phyloP scores from a whole-genome alignment of 1,140 invertebrate species.

The Drosophila aff. region DNA sequence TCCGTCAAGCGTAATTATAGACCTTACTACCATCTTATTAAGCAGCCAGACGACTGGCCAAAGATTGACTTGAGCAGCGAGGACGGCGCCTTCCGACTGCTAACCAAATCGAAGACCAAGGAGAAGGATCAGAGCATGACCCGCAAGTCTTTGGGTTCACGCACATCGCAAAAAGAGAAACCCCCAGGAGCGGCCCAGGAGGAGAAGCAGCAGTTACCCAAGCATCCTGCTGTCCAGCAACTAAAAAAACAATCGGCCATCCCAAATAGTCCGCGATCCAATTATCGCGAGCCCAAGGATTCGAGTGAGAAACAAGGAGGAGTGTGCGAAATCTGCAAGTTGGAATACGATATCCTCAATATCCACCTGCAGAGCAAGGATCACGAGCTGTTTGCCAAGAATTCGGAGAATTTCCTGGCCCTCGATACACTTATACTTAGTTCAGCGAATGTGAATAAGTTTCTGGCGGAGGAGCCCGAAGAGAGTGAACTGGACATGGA shows the following conservation, averaged over 20 bases:
- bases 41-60: conserved; percentile 81
- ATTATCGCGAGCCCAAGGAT: conserved; percentile 62
- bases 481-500: conserved; percentile 74
- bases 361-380: conserved; percentile 90
- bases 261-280: conserved; percentile 58
- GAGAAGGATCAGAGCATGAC: conserved; percentile 65
- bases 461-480: conserved; percentile 56
- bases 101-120: conserved; percentile 40
- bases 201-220: conserved; percentile 32
- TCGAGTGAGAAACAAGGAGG: conserved; percentile 86
- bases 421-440: conserved; percentile 88
- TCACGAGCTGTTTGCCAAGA: conserved; percentile 89
- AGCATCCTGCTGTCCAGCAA: conserved; percentile 49
- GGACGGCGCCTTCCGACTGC: conserved; percentile 78
- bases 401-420: conserved; percentile 89
- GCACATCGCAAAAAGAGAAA: conserved; percentile 54
- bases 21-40: conserved; percentile 82
- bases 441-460: conserved; percentile 70
- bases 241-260: conserved; percentile 43
- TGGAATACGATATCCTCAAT: conserved; percentile 88
- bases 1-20: conserved; percentile 73
- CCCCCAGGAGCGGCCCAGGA: conserved; percentile 11
- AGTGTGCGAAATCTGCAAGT: conserved; percentile 91
- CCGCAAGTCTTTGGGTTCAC: conserved; percentile 64
- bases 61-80: conserved; percentile 78